A percentile compares a stretch with the other conserved stretches of the same genome.
These are phyloP conservation scores for Tetrapedia diversipes DNA, from an alignment of 2,888 invertebrate species.

Conservation along the genomic window DNA sequence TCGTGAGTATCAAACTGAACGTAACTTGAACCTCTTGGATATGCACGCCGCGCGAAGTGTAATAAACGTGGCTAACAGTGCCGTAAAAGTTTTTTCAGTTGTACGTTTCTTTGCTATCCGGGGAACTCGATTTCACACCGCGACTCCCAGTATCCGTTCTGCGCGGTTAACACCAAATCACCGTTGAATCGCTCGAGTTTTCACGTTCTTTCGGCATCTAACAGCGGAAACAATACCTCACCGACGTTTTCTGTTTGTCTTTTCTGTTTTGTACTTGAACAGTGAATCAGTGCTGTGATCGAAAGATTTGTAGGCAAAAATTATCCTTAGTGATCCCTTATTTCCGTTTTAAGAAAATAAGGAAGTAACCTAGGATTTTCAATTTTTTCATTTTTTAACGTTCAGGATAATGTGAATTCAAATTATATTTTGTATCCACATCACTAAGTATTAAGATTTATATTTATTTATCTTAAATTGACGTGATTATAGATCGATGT, in stretches of 20 bases:
- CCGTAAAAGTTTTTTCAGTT: constrained; percentile 25
- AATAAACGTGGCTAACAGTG: constrained; percentile 29
- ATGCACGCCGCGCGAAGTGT: constrained; percentile 10
- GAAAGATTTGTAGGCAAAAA: too few relatives aligned
- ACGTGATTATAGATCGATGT: too few relatives aligned
- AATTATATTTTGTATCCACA: too few relatives aligned
- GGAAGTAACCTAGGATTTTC: too few relatives aligned
- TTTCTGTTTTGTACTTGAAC: too few relatives aligned
- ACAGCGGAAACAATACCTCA: not conserved
- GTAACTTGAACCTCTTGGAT: constrained; percentile 2
- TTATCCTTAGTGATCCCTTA: too few relatives aligned
- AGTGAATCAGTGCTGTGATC: too few relatives aligned
- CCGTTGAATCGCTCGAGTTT: constrained; percentile 34
- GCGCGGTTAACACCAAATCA: constrained; percentile 20
- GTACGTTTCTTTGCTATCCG: constrained; percentile 18
- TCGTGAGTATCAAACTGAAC: constrained; percentile 8
- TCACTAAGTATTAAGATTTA: too few relatives aligned
- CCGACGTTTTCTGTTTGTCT: not conserved
- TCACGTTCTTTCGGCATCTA: constrained; percentile 12
- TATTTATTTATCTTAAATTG: too few relatives aligned
- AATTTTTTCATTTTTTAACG: too few relatives aligned
- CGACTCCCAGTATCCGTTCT: not conserved
- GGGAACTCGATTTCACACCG: constrained; percentile 18
- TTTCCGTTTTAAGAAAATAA: too few relatives aligned
- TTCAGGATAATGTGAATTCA: too few relatives aligned